Evolutionary conservation across 2,888 invertebrate species (phyloP).

Genomic region (Polydrusus tereticollis): DNA sequence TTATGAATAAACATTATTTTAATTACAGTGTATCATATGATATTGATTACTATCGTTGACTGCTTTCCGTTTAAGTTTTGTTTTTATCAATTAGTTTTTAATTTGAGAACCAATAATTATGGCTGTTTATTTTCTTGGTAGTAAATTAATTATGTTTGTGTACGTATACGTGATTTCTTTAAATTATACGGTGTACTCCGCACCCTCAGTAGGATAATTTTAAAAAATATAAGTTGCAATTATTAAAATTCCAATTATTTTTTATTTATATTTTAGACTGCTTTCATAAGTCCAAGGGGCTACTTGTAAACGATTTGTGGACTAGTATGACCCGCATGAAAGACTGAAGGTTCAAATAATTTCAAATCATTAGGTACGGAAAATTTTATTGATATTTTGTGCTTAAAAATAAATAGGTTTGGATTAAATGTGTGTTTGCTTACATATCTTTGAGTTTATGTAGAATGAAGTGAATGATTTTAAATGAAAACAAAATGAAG

Average conservation of each 20-base stretch:
- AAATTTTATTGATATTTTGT: no score
- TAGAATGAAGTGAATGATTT: no score
- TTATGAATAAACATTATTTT: slow-evolving; percentile 43
- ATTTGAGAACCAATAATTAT: background rate
- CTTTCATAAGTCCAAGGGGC: no score
- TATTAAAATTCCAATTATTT: background rate
- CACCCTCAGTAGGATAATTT: background rate
- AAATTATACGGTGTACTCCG: background rate
- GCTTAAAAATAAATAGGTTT: no score
- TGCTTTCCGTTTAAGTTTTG: slow-evolving; percentile 19
- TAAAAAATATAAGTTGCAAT: background rate
- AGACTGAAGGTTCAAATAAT: no score
- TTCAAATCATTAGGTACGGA: no score
- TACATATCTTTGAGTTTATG: no score
- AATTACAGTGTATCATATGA: slow-evolving; percentile 31
- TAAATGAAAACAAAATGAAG: no score
- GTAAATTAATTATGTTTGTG: background rate
- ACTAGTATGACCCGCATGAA: no score
- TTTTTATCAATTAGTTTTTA: background rate
- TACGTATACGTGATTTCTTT: background rate
- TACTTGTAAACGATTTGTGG: no score
- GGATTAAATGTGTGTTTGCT: no score
- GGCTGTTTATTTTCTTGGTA: background rate
- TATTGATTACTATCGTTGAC: slow-evolving; percentile 35
- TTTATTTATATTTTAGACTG: no score